These are phyloP conservation scores for Tragelaphus buxtoni DNA, from an alignment of 2,113 vertebrate genomes.

Conservation along the genomic window DNA sequence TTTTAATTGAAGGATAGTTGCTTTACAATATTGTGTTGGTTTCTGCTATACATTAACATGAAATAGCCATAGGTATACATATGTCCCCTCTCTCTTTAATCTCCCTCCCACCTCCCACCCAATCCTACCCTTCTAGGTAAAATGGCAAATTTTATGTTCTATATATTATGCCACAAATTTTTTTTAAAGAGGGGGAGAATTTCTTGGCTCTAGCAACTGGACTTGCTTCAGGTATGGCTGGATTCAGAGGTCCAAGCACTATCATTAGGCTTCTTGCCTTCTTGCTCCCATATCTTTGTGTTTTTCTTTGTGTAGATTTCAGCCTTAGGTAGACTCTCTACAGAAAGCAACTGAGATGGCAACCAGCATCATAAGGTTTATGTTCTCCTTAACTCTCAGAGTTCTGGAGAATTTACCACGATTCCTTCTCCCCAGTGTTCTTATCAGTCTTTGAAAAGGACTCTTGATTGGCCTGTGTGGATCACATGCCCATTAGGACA, in stretches of 20 bases:
- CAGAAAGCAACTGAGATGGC: not conserved
- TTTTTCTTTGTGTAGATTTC: not conserved
- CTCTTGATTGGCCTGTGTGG: not conserved
- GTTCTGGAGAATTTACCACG: not conserved
- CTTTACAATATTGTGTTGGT: not conserved
- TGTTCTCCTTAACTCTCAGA: not conserved
- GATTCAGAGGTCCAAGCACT: not conserved
- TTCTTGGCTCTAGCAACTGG: not conserved
- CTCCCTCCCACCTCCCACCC: not conserved
- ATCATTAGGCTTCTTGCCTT: not conserved
- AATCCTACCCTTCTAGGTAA: not conserved
- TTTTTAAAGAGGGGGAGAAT: not conserved
- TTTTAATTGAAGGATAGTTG: not conserved
- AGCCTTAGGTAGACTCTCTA: not conserved
- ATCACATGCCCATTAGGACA: not conserved
- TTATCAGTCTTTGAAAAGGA: not conserved
- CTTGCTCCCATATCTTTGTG: not conserved
- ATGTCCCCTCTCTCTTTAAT: not conserved
- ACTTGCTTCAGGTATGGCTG: not conserved
- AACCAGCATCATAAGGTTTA: not conserved
- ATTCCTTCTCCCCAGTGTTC: not conserved
- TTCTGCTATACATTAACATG: not conserved
- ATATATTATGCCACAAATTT: not conserved
- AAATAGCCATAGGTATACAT: not conserved
- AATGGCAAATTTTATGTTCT: not conserved